Evolutionary conservation across 2,888 invertebrate species (phyloP).

Genomic region (Nomada goodeniana): DNA sequence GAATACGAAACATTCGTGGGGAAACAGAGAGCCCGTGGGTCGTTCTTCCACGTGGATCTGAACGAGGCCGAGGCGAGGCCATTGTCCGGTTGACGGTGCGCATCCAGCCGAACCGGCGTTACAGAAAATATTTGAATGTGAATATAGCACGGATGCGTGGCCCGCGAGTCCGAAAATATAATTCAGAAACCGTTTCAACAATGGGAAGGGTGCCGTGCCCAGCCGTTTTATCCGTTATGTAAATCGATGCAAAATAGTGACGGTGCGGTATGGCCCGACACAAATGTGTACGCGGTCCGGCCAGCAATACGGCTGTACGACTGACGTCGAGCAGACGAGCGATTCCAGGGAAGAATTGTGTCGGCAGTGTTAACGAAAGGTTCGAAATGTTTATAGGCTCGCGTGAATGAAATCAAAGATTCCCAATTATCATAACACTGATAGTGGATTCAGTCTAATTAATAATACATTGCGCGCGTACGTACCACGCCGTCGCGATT

Average conservation of each 20-base stretch:
- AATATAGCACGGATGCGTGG: conserved; percentile 70
- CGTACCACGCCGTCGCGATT: background rate
- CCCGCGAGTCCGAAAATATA: conserved; percentile 73
- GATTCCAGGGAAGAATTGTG: no score
- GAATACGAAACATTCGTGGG: background rate
- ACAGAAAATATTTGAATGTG: conserved; percentile 81
- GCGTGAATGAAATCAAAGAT: no score
- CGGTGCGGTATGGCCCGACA: conserved; percentile 37
- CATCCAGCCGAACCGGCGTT: conserved; percentile 74
- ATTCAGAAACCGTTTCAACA: conserved; percentile 80
- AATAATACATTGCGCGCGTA: background rate
- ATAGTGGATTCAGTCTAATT: background rate
- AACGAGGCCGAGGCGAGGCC: conserved; percentile 44
- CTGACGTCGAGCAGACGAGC: conserved; percentile 41
- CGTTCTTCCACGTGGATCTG: conserved; percentile 11
- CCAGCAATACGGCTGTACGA: conserved; percentile 29
- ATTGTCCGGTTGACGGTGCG: conserved; percentile 70
- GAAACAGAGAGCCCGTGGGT: background rate
- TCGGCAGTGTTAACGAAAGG: no score
- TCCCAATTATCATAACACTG: no score
- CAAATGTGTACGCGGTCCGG: conserved; percentile 37
- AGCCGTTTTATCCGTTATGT: conserved; percentile 82
- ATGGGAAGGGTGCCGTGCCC: conserved; percentile 65
- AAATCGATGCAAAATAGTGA: conserved; percentile 82
- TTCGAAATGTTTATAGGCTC: no score